These are phyloP conservation scores for Luffia ferchaultella DNA, from an alignment of 2,888 invertebrate species.

Conservation along the genomic window DNA sequence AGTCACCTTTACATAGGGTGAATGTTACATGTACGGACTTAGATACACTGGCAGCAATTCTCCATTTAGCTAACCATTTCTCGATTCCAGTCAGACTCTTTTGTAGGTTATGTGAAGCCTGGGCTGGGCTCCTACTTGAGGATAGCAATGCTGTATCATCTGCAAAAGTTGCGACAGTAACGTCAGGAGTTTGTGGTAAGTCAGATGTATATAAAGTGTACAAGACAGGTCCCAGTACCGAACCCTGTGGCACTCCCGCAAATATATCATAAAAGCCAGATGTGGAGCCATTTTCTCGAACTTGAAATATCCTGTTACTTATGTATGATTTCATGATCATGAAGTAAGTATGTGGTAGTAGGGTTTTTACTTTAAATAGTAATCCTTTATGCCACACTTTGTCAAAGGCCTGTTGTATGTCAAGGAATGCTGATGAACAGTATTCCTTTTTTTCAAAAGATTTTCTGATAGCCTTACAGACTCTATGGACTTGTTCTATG, in stretches of 20 bases:
- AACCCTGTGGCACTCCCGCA: constrained; percentile 8
- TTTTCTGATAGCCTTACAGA: constrained; percentile 12
- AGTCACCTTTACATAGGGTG: constrained; percentile 9
- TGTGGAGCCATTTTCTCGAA: neutral
- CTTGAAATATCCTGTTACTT: constrained; percentile 1
- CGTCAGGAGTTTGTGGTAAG: neutral
- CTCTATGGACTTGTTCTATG: constrained; percentile 15
- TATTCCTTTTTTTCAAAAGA: too few relatives aligned
- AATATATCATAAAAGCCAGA: constrained; percentile 1
- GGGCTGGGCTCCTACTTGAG: constrained; percentile 1
- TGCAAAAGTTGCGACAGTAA: constrained; percentile 11
- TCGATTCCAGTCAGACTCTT: constrained; percentile 1
- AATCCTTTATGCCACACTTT: constrained; percentile 18
- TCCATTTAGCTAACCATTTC: constrained; percentile 5
- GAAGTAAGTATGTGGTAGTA: constrained; percentile 6
- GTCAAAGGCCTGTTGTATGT: constrained; percentile 20
- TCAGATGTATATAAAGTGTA: constrained; percentile 9
- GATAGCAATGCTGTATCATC: constrained; percentile 12
- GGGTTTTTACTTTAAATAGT: constrained; percentile 13
- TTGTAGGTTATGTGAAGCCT: constrained; percentile 8
- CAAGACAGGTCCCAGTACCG: constrained; percentile 6
- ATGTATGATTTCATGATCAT: constrained; percentile 4
- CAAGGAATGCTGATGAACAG: too few relatives aligned
- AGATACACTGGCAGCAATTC: constrained; percentile 1
- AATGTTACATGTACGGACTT: constrained; percentile 7